Evolutionary conservation across 2,113 vertebrate genomes (phyloP).

Genomic region (Gymnobelideus leadbeateri): DNA sequence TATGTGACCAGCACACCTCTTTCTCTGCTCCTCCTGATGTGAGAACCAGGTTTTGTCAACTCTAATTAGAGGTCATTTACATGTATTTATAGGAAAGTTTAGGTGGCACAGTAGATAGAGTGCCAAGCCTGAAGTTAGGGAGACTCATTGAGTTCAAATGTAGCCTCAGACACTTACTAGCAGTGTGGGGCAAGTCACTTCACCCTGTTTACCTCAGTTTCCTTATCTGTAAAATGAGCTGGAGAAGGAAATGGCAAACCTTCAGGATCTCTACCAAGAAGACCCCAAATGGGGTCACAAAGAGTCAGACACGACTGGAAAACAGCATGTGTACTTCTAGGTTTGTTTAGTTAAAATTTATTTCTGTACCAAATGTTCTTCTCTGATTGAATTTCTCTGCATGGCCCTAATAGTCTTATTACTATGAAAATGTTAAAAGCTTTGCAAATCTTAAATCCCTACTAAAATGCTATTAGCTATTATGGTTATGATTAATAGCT

Average conservation of each 20-base stretch:
- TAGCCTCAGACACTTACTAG: not conserved
- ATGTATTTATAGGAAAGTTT: not conserved
- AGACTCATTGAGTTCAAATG: not conserved
- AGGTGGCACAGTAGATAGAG: no score
- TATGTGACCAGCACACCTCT: not conserved
- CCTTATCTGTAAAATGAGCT: no score
- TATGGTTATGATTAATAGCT: not conserved
- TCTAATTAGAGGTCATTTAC: not conserved
- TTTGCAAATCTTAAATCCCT: not conserved
- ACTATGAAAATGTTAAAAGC: not conserved
- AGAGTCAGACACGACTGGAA: not conserved
- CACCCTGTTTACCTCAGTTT: not conserved
- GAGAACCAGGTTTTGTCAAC: not conserved
- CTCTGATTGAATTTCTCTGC: not conserved
- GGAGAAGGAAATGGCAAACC: no score
- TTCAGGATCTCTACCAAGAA: no score
- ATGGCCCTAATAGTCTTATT: not conserved
- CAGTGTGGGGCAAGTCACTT: not conserved
- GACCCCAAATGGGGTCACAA: no score
- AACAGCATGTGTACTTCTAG: not conserved
- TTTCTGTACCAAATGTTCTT: not conserved
- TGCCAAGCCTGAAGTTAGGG: no score
- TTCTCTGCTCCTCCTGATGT: not conserved
- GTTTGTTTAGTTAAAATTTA: not conserved
- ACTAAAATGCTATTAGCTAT: not conserved